Evolutionary conservation across 2,888 invertebrate genomes (phyloP).

Genomic region (Balanococcus diminutus): DNA sequence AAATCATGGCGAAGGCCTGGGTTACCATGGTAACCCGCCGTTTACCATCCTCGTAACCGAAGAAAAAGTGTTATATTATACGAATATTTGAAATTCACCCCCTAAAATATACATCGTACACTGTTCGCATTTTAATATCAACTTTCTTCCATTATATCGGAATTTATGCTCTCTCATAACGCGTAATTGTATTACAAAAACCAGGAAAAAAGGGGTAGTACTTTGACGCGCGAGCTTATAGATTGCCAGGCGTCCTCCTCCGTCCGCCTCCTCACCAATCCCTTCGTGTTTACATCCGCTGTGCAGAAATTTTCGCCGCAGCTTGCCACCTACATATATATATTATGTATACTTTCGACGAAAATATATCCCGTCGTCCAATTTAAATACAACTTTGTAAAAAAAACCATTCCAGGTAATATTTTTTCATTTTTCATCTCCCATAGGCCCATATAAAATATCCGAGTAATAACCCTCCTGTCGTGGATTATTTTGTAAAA

Average conservation of each 20-base stretch:
- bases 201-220: conserved; percentile 30
- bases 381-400: neutral
- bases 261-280: neutral
- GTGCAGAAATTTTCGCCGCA: neutral
- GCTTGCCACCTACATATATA: neutral
- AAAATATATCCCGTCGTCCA: neutral
- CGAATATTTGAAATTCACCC: conserved; percentile 49
- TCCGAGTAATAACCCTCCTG: neutral
- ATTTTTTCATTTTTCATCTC: conserved; percentile 3
- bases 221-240: conserved; percentile 3
- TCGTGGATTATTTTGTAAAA: neutral
- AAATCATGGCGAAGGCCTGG: conserved; percentile 53
- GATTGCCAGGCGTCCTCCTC: neutral
- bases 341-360: neutral
- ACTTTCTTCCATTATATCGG: conserved; percentile 49
- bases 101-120: conserved; percentile 12
- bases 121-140: conserved; percentile 48
- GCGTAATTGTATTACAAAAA: conserved; percentile 49
- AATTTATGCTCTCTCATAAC: conserved; percentile 48
- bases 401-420: neutral
- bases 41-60: conserved; percentile 51
- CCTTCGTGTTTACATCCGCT: neutral
- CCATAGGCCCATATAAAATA: neutral
- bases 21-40: conserved; percentile 45
- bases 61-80: conserved; percentile 49